A percentile compares a stretch with the other conserved stretches of the same genome.
phyloP scores from a whole-genome alignment of 2,888 invertebrate species.

The Andrena marginata region DNA sequence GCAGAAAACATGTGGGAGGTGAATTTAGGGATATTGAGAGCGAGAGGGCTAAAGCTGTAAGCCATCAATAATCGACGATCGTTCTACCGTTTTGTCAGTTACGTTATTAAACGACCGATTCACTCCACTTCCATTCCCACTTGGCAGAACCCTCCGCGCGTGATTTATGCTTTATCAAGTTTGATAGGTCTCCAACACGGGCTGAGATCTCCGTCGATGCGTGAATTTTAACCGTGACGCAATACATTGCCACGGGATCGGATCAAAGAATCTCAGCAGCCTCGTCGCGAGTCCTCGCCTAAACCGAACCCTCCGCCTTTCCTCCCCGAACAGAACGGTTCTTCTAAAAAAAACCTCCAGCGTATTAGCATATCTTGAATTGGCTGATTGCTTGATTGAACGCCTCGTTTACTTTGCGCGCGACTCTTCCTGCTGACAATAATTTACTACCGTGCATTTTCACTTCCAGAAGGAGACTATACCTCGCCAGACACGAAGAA shows the following conservation, averaged over 20 bases:
- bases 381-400: background rate
- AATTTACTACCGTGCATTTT: background rate
- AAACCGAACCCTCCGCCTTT: background rate
- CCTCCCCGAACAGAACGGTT: background rate
- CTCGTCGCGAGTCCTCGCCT: background rate
- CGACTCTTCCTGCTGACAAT: background rate
- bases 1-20: background rate
- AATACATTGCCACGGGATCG: conserved; percentile 32
- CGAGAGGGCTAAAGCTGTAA: conserved; percentile 2
- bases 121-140: conserved; percentile 67
- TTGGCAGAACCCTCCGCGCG: conserved; percentile 67
- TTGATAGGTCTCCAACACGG: conserved; percentile 68
- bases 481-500: no score
- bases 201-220: conserved; percentile 66
- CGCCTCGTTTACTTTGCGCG: background rate
- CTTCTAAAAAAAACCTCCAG: background rate
- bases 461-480: no score
- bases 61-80: conserved; percentile 50
- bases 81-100: conserved; percentile 60
- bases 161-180: conserved; percentile 70
- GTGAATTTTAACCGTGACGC: conserved; percentile 62
- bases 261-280: conserved; percentile 3
- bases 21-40: background rate
- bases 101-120: conserved; percentile 69
- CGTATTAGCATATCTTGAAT: background rate